A percentile compares a stretch with the other conserved stretches of the same genome.
These are phyloP conservation scores for Sussaba pulchella DNA, from an alignment of 2,888 invertebrate species.

Conservation along the genomic window DNA sequence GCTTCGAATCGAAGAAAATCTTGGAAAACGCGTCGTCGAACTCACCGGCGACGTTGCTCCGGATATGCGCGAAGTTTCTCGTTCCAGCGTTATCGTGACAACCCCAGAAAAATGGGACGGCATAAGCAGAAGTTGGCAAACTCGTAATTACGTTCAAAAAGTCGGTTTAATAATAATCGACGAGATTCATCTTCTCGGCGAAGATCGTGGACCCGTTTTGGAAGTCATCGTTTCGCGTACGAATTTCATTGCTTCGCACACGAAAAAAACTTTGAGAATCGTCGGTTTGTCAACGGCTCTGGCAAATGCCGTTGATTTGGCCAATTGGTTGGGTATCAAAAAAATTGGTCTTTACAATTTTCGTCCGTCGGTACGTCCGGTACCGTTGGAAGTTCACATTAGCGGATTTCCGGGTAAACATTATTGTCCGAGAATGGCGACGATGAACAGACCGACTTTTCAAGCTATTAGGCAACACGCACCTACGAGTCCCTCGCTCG, in stretches of 20 bases:
- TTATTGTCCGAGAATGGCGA: conserved; percentile 99
- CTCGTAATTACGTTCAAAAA: conserved; percentile 95
- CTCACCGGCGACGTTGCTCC: conserved; percentile 97
- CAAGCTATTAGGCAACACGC: conserved; percentile 98
- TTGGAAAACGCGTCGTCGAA: conserved; percentile 95
- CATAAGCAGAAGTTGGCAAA: conserved; percentile 99
- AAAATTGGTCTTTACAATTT: conserved; percentile 97
- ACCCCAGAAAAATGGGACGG: conserved; percentile 99
- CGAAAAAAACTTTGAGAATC: conserved; percentile 92
- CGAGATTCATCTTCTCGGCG: conserved; percentile 98
- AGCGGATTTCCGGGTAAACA: conserved; percentile 98
- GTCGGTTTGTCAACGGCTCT: conserved; percentile 98
- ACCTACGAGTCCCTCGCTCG: conserved; percentile 94
- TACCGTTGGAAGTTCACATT: conserved; percentile 97
- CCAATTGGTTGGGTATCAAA: conserved; percentile 97
- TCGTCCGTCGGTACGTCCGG: conserved; percentile 98
- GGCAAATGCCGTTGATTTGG: conserved; percentile 98
- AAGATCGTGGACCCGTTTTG: conserved; percentile 94
- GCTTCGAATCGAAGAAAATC: conserved; percentile 89
- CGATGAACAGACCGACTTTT: conserved; percentile 99
- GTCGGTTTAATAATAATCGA: conserved; percentile 98
- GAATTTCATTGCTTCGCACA: conserved; percentile 97
- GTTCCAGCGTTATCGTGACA: conserved; percentile 97
- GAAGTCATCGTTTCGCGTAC: conserved; percentile 99
- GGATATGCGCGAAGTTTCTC: conserved; percentile 92